phyloP scores from a whole-genome alignment of 2,113 vertebrate genomes.

The Takifugu flavidus region DNA sequence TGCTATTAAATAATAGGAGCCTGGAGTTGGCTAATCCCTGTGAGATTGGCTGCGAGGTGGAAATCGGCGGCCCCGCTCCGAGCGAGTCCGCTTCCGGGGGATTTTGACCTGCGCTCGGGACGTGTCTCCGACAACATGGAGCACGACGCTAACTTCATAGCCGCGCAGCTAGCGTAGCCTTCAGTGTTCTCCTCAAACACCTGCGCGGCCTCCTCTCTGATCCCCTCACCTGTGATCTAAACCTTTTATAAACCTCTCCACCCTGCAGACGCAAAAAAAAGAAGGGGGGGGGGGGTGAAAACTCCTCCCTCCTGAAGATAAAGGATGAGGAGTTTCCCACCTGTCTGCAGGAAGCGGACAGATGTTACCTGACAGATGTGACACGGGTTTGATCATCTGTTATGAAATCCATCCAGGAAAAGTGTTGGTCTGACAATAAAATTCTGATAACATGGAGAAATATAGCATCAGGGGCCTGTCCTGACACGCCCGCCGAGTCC shows the following conservation, averaged over 20 bases:
- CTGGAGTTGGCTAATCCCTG: conserved; percentile 56
- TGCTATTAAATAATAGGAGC: conserved; percentile 59
- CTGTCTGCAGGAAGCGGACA: conserved; percentile 50
- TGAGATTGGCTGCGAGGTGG: conserved; percentile 46
- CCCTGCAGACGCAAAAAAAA: conserved; percentile 49
- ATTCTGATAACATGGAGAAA: conserved; percentile 46
- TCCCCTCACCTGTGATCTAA: conserved; percentile 73
- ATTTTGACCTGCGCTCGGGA: conserved; percentile 51
- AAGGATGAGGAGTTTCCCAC: conserved; percentile 74
- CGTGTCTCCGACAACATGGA: conserved; percentile 41
- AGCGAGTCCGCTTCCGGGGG: conserved; percentile 48
- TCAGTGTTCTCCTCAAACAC: conserved; percentile 61
- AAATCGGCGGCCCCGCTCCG: conserved; percentile 9
- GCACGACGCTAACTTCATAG: conserved; percentile 47
- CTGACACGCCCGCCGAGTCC: conserved; percentile 40
- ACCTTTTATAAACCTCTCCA: conserved; percentile 66
- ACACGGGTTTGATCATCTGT: conserved; percentile 13
- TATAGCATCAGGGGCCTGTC: conserved; percentile 40
- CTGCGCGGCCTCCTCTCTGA: conserved; percentile 70
- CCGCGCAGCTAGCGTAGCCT: conserved; percentile 44
- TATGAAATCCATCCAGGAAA: conserved; percentile 6
- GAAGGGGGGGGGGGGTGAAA: conserved; percentile 1
- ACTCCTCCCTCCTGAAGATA: conserved; percentile 71
- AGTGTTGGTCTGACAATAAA: conserved; percentile 1
- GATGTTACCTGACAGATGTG: conserved; percentile 32